A percentile compares a stretch with the other conserved stretches of the same genome.
Conservation (phyloP, 2,797 vertebrate species). For the Acrossocheilus fasciatus region DNA sequence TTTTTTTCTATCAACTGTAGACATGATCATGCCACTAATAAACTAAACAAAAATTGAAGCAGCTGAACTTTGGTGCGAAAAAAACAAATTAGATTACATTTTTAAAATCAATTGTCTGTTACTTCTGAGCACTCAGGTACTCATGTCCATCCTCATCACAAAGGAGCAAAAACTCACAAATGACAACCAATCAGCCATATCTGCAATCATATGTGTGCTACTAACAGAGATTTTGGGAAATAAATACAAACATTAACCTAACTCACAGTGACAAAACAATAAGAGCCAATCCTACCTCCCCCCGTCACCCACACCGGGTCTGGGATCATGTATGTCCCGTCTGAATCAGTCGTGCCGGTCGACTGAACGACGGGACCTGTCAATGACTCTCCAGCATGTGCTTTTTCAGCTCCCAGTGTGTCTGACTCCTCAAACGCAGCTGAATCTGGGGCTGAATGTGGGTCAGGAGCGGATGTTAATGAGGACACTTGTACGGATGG, state of each 20-base stretch:
- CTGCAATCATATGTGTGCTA: neutral
- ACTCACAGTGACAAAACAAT: neutral
- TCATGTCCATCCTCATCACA: neutral
- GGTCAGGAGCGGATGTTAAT: neutral
- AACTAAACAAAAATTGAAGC: neutral
- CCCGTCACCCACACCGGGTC: neutral
- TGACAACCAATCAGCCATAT: neutral
- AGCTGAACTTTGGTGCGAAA: neutral
- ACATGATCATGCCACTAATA: neutral
- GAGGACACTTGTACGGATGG: neutral
- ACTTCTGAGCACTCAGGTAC: too few relatives aligned
- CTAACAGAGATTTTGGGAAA: neutral
- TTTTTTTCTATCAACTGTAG: neutral
- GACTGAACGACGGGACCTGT: neutral
- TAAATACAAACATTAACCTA: neutral
- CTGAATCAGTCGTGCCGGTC: neutral
- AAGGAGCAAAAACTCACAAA: neutral
- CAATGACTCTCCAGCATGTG: neutral
- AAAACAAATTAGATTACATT: too few relatives aligned
- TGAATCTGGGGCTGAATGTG: constrained; percentile 26
- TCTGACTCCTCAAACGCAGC: neutral
- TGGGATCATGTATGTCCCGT: constrained; percentile 27
- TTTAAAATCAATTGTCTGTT: too few relatives aligned
- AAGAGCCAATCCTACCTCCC: constrained; percentile 37
- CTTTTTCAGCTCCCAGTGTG: neutral